Conservation (phyloP, 2,888 invertebrate species). For the Drosophila ustulata region DNA sequence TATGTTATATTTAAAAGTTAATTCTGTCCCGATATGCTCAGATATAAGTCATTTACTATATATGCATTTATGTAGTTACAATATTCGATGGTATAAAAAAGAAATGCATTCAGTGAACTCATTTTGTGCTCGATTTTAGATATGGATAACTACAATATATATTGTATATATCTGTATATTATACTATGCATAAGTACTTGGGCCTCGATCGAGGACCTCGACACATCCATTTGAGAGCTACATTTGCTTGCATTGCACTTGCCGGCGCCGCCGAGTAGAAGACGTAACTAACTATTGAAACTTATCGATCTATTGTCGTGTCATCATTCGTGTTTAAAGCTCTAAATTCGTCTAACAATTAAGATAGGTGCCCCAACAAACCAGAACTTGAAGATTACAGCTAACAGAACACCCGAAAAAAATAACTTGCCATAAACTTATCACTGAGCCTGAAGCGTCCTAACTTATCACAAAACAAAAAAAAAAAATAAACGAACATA, state of each 20-base stretch:
- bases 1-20: too few species aligned
- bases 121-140: not conserved
- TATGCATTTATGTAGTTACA: not conserved
- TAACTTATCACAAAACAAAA: constrained; percentile 60
- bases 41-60: too few species aligned
- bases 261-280: constrained; percentile 14
- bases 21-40: too few species aligned
- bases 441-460: constrained; percentile 57
- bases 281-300: constrained; percentile 14
- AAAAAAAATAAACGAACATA: constrained; percentile 17
- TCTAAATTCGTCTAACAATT: constrained; percentile 26
- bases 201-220: too few species aligned
- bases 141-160: too few species aligned
- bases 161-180: too few species aligned
- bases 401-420: constrained; percentile 43
- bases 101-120: constrained; percentile 17
- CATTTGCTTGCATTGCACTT: constrained; percentile 31
- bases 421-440: constrained; percentile 33
- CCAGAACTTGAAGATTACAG: constrained; percentile 18
- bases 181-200: too few species aligned
- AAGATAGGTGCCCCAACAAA: constrained; percentile 19
- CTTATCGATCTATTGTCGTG: not conserved
- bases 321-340: constrained; percentile 21
- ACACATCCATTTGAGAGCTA: too few species aligned
- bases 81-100: constrained; percentile 10